Evolutionary conservation across 2,888 invertebrate genomes (phyloP), one percentile per base, ranked within the genome.

Genomic region (Schrankia costaestrigalis): DNA sequence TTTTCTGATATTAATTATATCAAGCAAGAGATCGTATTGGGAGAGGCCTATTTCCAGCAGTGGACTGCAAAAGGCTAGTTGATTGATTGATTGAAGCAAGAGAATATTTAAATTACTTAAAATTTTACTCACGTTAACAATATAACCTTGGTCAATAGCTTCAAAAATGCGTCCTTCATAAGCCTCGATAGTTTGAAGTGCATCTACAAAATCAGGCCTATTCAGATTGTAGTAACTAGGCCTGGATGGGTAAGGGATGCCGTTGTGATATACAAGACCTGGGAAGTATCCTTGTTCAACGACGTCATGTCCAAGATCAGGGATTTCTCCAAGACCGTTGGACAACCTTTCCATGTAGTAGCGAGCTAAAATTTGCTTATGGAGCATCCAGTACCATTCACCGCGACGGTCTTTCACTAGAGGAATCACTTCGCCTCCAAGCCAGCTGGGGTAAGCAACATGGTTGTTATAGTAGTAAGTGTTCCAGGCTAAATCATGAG

Each of bases 301-400:
- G 28, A 87, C 67, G 41, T 88, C 78, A 60, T 87, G 87, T 14
- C 90, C 83, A 39, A 92, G 83, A 6, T 88, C 82, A 14, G 89
- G 83, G 44, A 94, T 91, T 44, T 92, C 91, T n/a, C 91, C 90
- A 28, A 92, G 83, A 41, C 91, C 91, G 63, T 93, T 91, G 6
- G 93, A 91, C 34, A 94, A 78, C 70, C 94, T 91, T 70, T 94
- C 94, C 79, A 94, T 85, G 65, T 94, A 92, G 76, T 94, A 95
- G 48, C 92, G 91, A 41, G 92, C 89, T 46, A 94, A 56, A 8
- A 94, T 56, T 72, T 94, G 93, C 61, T 93, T 93, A 60, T 93
- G 90, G 11, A 54, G 3, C 42, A 47, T 60, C 60, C 92, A 90
- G 77, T 89, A 92, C 37, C 82, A 75, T 74, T 92, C 92, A 31